Evolutionary conservation across 2,113 vertebrate species (phyloP).

Genomic region (Pholis gunnellus): DNA sequence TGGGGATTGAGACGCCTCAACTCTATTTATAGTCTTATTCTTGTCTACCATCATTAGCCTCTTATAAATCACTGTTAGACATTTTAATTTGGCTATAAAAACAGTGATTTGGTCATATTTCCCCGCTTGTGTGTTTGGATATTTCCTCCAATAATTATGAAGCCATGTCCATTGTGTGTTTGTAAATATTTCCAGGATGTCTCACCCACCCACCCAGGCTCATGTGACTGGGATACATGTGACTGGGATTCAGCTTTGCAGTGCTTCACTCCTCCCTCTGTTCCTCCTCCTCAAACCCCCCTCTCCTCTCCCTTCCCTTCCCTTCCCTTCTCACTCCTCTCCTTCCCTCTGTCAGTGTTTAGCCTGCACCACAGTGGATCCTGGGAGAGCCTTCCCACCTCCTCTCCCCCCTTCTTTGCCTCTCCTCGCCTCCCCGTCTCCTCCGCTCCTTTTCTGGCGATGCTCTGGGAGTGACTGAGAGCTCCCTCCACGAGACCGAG

Average conservation of each 20-base stretch:
- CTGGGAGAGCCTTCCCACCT: slow-evolving; percentile 64
- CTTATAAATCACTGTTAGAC: slow-evolving; percentile 51
- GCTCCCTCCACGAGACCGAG: slow-evolving; percentile 58
- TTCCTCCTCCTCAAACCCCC: slow-evolving; percentile 35
- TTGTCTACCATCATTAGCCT: slow-evolving; percentile 18
- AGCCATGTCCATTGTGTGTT: slow-evolving; percentile 57
- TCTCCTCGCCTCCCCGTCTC: slow-evolving; percentile 18
- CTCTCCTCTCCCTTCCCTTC: slow-evolving; percentile 4
- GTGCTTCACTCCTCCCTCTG: slow-evolving; percentile 70
- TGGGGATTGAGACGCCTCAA: slow-evolving; percentile 21
- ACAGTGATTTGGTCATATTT: neutral
- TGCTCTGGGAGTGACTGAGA: slow-evolving; percentile 63
- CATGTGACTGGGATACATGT: slow-evolving; percentile 72
- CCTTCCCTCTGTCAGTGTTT: slow-evolving; percentile 75
- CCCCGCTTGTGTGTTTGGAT: slow-evolving; percentile 20
- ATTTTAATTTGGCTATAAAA: slow-evolving; percentile 27
- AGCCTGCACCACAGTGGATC: slow-evolving; percentile 69
- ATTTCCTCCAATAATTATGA: slow-evolving; percentile 43
- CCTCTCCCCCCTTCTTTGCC: neutral
- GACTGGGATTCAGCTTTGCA: slow-evolving; percentile 65
- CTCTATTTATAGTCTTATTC: slow-evolving; percentile 21
- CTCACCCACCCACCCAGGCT: slow-evolving; percentile 64
- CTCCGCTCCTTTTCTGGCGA: slow-evolving; percentile 47
- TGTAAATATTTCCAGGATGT: slow-evolving; percentile 78
- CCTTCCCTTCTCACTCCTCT: slow-evolving; percentile 57